Evolutionary conservation across 2,888 invertebrate genomes (phyloP).

Genomic region (Osedax frankpressi): DNA sequence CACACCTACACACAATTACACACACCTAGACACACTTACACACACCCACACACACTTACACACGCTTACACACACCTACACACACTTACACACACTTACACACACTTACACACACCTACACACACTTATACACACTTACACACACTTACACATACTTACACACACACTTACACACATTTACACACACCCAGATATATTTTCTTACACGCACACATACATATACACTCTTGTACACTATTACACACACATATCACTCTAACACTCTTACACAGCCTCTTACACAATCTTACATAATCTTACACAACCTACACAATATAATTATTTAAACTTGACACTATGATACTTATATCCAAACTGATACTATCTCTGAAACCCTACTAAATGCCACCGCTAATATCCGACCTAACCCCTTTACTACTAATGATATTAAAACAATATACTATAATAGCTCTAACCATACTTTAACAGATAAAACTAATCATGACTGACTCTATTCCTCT

Average conservation of each 20-base stretch:
- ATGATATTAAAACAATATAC: too few relatives aligned
- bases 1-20: neutral
- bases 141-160: neutral
- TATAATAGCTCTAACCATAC: too few relatives aligned
- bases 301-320: too few relatives aligned
- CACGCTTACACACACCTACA: neutral
- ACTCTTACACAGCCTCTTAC: neutral
- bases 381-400: too few relatives aligned
- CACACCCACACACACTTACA: neutral
- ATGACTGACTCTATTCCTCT: too few relatives aligned
- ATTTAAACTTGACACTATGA: too few relatives aligned
- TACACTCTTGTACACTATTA: neutral
- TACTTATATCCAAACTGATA: too few relatives aligned
- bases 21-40: neutral
- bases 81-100: neutral
- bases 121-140: neutral
- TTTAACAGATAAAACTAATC: too few relatives aligned
- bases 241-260: neutral
- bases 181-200: neutral
- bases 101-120: neutral
- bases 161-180: neutral
- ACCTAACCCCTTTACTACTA: too few relatives aligned
- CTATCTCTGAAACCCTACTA: too few relatives aligned
- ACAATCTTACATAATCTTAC: too few relatives aligned
- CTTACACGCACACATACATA: neutral